These are phyloP conservation scores for Tricholauxania praeusta DNA, from an alignment of 2,888 invertebrate species.

Conservation along the genomic window DNA sequence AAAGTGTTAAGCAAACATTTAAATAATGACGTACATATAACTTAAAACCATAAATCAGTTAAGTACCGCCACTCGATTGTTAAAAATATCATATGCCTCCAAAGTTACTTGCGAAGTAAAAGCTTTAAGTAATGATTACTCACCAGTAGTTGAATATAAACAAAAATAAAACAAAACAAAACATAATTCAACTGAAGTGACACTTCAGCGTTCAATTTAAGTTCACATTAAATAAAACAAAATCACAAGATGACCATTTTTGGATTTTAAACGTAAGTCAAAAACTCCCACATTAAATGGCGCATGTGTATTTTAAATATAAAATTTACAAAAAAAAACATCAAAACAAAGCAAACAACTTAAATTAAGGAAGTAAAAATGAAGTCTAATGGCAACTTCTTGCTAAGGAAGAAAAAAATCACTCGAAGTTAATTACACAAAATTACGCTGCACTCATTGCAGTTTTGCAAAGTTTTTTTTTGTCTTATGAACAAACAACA, in stretches of 20 bases:
- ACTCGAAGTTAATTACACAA: conserved; percentile 26
- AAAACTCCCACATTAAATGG: neutral
- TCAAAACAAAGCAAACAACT: neutral
- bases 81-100: too few relatives aligned
- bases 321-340: neutral
- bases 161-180: neutral
- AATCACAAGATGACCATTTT: neutral
- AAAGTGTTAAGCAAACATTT: too few relatives aligned
- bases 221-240: neutral
- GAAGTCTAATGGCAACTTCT: neutral
- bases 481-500: neutral
- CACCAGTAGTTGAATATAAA: too few relatives aligned
- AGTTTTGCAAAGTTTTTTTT: neutral
- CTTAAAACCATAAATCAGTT: too few relatives aligned
- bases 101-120: too few relatives aligned
- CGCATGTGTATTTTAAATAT: neutral
- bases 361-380: neutral
- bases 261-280: neutral
- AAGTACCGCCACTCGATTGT: too few relatives aligned
- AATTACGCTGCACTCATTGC: conserved; percentile 1
- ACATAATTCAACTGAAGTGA: conserved; percentile 6
- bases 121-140: too few relatives aligned
- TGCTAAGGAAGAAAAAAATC: neutral
- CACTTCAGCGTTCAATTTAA: conserved; percentile 4
- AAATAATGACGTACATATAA: too few relatives aligned